Base-by-base conservation (phyloP, 2,113 vertebrate species). In the Heliornis fulica region DNA sequence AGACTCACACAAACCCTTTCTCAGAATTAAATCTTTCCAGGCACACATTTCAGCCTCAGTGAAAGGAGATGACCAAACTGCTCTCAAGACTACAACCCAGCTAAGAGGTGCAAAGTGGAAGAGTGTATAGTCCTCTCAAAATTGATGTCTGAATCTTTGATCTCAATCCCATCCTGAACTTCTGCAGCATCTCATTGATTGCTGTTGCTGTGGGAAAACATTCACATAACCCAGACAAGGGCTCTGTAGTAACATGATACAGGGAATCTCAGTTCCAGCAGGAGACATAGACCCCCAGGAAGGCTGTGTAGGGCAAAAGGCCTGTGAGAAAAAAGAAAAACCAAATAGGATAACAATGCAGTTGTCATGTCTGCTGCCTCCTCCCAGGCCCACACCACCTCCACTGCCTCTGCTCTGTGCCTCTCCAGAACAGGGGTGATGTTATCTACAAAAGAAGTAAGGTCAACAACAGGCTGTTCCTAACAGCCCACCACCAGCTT, bases 391-490 rank as follows among this genome's bases (percentile, higher is more conserved):
- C 34, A 41, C 29, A 36, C 7, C 8, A 28, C 11, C 45, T 86
- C 45, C 0, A 0, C 9, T 61, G 48, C 22, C 32, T 46, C 32
- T 57, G 22, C 5, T 21, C 2, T 40, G 16, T 50, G 10, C 31
- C 10, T 23, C 5, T 34, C 20, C 63, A 76, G 18, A 56, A 28
- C 13, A 53, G 19, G 23, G 4, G 7, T 50, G 48, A 56, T 38
- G 18, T 3, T 65, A 22, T 36, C 34, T 60, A 5, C 18, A 53
- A 54, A 16, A 57, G 9, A 51, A 7, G 6, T 6, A 64, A 29
- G 36, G 18, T 5, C 21, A 53, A 17, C 9, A 40, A 15, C 3
- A 38, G 14, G 7, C 11, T 60, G 6, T 36, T 46, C 11, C 4
- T 10, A 56, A 11, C 6, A 56, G 7, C 7, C 2, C n/a, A 78